Evolutionary conservation across 2,797 vertebrate species (phyloP), one percentile per base, ranked within the genome.

Genomic region (Acanthiza pusilla): DNA sequence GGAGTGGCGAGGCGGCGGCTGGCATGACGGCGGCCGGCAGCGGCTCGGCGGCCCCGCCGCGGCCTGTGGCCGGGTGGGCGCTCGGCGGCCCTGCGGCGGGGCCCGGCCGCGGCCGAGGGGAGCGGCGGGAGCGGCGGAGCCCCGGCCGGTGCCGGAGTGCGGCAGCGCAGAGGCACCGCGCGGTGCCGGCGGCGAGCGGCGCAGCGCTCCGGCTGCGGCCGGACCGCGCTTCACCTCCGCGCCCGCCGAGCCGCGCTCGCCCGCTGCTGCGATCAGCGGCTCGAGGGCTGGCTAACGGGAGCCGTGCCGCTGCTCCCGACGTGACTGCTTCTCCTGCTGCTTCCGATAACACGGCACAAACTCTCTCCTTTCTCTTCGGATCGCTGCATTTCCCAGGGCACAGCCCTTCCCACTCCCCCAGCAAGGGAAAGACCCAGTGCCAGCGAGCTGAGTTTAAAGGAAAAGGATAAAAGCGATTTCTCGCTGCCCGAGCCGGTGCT

Each of bases 21-120:
- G 89, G 94, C 97, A 97, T 97, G 94, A 74, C 92, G 73, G 47
- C 48, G 43, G 84, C 50, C 21, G 58, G 77, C 71, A 14, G 66
- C 66, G 43, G 32, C 54, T 75, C 38, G 53, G 79, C 82, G 45
- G 61, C 68, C 68, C 80, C 80, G 67, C 48, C 67, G 60, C 60
- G 63, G 63, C 43, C 63, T 66, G 62, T 25, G 62, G 62, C 62
- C 34, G 12, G 67, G 36, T 23, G 32, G 40, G 61, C 5, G 66
- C 60, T 13, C 38, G 63, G 67, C 75, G 67, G 77, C 71, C 66
- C 65, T 20, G 83, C 80, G 72, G 82, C 72, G 60, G 54, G 54
- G 93, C 79, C 58, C 50, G 45, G 71, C 89, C 72, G 78, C 47
- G 43, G 77, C 34, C 57, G 34, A 23, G 34, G 57, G 57, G 57